Conservation (phyloP, 1,140 invertebrate genomes). For the Liolophura sinensis region DNA sequence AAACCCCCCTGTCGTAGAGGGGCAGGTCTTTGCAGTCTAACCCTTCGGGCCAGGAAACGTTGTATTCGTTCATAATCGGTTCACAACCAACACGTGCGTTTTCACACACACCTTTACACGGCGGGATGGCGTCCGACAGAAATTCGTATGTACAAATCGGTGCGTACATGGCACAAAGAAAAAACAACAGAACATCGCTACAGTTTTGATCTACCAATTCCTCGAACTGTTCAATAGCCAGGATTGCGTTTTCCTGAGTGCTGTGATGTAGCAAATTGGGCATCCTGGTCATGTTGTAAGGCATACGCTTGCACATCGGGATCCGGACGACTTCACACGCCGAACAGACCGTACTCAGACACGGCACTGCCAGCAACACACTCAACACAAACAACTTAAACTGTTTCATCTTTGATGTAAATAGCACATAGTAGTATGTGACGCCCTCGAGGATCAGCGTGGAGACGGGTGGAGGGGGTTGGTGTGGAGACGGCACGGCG, state of each 20-base stretch:
- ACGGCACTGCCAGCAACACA: too few species aligned
- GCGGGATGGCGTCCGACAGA: constrained; percentile 47
- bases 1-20: constrained; percentile 49
- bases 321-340: constrained; percentile 51
- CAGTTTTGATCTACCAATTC: constrained; percentile 45
- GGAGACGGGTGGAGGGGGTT: too few species aligned
- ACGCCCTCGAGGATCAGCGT: too few species aligned
- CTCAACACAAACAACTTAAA: too few species aligned
- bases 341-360: too few species aligned
- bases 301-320: constrained; percentile 51
- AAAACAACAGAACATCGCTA: constrained; percentile 49
- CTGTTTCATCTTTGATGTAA: too few species aligned
- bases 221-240: constrained; percentile 49
- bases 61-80: constrained; percentile 46
- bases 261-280: constrained; percentile 55
- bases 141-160: constrained; percentile 50
- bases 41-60: constrained; percentile 47
- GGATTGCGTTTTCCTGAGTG: constrained; percentile 52
- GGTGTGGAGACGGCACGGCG: too few species aligned
- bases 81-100: constrained; percentile 45
- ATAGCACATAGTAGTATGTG: too few species aligned
- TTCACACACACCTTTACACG: constrained; percentile 49
- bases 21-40: constrained; percentile 45
- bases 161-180: constrained; percentile 52
- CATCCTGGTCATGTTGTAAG: constrained; percentile 56